A percentile compares a stretch with the other conserved stretches of the same genome.
Conservation (phyloP, 2,113 vertebrate species). For the Mormoops blainvillei region DNA sequence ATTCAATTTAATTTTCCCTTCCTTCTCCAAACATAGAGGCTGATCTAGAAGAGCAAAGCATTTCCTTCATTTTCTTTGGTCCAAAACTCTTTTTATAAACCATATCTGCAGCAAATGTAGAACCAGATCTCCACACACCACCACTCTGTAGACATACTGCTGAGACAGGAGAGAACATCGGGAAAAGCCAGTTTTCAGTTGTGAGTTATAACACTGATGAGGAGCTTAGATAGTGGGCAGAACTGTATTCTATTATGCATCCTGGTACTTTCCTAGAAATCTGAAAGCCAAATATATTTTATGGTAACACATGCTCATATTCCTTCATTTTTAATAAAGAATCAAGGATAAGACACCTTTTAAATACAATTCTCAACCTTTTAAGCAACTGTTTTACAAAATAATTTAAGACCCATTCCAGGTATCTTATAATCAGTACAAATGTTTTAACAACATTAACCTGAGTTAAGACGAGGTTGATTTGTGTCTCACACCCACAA, state of each 20-base stretch:
- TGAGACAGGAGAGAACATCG: not conserved
- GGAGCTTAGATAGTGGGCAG: not conserved
- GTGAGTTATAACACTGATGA: not conserved
- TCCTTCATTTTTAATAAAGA: slow-evolving; percentile 7
- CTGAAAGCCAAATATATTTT: not conserved
- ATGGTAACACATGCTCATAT: not conserved
- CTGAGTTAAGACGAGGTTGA: not conserved
- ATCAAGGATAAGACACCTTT: not conserved
- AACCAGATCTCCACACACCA: not conserved
- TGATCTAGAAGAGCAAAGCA: not conserved
- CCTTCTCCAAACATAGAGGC: not conserved
- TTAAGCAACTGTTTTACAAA: slow-evolving; percentile 9
- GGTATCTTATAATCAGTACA: not conserved
- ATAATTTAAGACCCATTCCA: not conserved
- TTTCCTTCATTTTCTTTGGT: not conserved
- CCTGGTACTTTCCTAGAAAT: not conserved
- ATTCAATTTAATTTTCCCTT: slow-evolving; percentile 17
- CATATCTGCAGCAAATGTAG: not conserved
- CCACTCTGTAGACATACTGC: not conserved
- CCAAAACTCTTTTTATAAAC: slow-evolving; percentile 7
- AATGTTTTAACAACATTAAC: not conserved
- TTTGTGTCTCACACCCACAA: not conserved
- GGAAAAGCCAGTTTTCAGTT: not conserved
- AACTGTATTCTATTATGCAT: not conserved
- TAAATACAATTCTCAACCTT: not conserved